Evolutionary conservation across 2,113 vertebrate genomes (phyloP).

Genomic region (Cinclus cinclus): DNA sequence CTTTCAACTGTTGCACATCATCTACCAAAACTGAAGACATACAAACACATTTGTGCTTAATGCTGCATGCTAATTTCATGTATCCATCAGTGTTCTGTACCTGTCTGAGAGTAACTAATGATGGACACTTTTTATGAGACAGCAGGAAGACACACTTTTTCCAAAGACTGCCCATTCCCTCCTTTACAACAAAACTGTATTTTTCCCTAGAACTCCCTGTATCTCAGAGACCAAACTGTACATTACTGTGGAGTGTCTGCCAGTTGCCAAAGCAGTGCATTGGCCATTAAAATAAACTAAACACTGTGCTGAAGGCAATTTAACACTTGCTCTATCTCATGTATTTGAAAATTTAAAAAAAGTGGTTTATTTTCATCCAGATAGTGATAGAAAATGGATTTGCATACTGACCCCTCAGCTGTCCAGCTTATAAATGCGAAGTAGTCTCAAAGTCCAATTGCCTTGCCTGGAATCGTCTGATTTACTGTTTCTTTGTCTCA

Average conservation of each 20-base stretch:
- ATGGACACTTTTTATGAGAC: not conserved
- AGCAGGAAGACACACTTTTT: not conserved
- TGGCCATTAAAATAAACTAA: not conserved
- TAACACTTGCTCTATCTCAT: not conserved
- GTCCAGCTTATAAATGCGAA: not conserved
- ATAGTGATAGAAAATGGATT: not conserved
- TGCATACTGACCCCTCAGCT: not conserved
- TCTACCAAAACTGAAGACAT: not conserved
- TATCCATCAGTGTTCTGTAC: not conserved
- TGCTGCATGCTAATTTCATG: not conserved
- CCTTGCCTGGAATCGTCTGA: not conserved
- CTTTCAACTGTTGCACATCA: not conserved
- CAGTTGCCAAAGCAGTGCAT: not conserved
- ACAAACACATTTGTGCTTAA: not conserved
- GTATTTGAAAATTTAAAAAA: not conserved
- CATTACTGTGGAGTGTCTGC: not conserved
- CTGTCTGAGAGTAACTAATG: not conserved
- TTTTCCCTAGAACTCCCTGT: not conserved
- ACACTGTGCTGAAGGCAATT: not conserved
- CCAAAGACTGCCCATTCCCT: not conserved
- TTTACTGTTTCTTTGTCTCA: not conserved
- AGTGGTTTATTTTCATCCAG: not conserved
- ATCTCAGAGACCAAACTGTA: not conserved
- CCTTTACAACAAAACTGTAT: not conserved
- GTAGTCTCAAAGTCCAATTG: not conserved